Evolutionary conservation across 2,113 vertebrate genomes (phyloP).

Genomic region (Rhea pennata): DNA sequence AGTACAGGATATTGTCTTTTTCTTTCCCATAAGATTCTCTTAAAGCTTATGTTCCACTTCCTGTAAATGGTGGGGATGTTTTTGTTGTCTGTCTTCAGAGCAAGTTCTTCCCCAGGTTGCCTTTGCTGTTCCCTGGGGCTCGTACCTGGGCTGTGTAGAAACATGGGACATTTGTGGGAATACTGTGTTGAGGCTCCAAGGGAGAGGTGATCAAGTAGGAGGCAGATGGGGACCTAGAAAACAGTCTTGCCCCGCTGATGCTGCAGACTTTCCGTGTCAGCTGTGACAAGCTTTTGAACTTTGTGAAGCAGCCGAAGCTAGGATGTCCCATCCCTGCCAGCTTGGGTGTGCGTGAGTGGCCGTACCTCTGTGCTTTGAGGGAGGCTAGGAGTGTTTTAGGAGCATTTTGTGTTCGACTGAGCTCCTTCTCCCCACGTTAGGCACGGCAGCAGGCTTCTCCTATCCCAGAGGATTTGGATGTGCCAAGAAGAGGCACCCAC

Average conservation of each 20-base stretch:
- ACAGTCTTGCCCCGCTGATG: fast-evolving
- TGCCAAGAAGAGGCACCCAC: background rate
- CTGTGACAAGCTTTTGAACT: background rate
- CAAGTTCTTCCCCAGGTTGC: background rate
- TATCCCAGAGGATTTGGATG: conserved; percentile 16
- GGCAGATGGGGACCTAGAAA: background rate
- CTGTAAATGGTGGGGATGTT: background rate
- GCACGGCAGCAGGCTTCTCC: conserved; percentile 68
- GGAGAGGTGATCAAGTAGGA: background rate
- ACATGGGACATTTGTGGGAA: background rate
- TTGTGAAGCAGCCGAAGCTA: background rate
- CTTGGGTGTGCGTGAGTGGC: background rate
- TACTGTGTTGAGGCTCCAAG: background rate
- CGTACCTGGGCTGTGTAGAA: background rate
- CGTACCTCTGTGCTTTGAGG: fast-evolving
- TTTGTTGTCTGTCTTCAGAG: background rate
- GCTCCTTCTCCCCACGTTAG: conserved; percentile 41
- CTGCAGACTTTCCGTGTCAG: background rate
- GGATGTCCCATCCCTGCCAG: background rate
- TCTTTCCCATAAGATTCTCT: background rate
- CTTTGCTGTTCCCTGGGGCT: background rate
- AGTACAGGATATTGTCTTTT: conserved; percentile 23
- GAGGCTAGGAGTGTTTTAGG: background rate
- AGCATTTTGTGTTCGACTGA: background rate
- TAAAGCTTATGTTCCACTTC: background rate